phyloP scores from a whole-genome alignment of 2,888 invertebrate species.

The Ochropleura plecta region DNA sequence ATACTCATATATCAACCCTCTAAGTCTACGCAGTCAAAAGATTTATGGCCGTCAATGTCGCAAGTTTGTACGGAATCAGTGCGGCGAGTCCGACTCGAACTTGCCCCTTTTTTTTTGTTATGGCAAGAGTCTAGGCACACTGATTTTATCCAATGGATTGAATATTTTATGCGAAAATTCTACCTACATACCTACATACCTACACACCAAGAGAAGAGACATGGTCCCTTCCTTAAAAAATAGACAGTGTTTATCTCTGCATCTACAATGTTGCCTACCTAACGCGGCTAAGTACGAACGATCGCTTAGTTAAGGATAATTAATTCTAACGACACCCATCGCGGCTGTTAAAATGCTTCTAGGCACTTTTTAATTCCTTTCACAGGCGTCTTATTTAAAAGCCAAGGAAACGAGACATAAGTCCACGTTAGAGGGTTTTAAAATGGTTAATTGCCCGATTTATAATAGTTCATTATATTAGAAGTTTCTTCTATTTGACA shows the following conservation, averaged over 20 bases:
- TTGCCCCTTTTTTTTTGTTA: no score
- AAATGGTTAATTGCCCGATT: conserved; percentile 82
- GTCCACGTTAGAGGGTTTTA: conserved; percentile 77
- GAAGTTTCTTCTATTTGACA: conserved; percentile 67
- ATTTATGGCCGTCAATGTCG: no score
- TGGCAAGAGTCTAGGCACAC: no score
- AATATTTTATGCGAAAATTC: no score
- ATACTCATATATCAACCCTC: no score
- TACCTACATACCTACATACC: no score
- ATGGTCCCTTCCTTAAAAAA: no score
- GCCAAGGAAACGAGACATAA: conserved; percentile 80
- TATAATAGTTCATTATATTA: conserved; percentile 75
- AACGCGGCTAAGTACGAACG: conserved; percentile 66
- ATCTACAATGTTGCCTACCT: conserved; percentile 33
- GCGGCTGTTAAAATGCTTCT: conserved; percentile 70
- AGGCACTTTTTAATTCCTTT: conserved; percentile 66
- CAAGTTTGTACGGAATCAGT: no score
- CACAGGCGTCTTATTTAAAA: conserved; percentile 75
- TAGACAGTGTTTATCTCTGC: not conserved
- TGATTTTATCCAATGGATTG: no score
- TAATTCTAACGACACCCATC: conserved; percentile 78
- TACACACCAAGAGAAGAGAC: no score
- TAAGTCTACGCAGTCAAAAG: no score
- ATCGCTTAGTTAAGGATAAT: conserved; percentile 78
- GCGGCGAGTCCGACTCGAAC: no score